These are phyloP conservation scores for Chrysotoxum bicinctum DNA, from an alignment of 2,888 invertebrate species.

Conservation along the genomic window DNA sequence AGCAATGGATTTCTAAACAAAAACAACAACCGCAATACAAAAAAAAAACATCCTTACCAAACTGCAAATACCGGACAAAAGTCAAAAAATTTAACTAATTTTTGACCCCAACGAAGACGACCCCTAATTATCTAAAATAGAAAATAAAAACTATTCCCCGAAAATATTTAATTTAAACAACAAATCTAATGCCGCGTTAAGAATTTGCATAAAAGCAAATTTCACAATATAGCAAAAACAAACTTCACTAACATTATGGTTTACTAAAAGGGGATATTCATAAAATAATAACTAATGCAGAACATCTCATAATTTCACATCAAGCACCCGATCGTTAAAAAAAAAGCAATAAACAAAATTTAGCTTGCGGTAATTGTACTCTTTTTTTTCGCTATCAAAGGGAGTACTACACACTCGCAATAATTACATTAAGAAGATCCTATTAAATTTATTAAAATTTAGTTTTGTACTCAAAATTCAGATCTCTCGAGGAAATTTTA, in stretches of 20 bases:
- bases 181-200: slow-evolving; percentile 24
- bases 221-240: slow-evolving; percentile 32
- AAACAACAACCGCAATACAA: slow-evolving; percentile 3
- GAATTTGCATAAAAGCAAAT: slow-evolving; percentile 52
- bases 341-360: slow-evolving; percentile 12
- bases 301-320: slow-evolving; percentile 37
- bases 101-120: slow-evolving; percentile 64
- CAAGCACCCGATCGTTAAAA: slow-evolving; percentile 5
- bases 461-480: slow-evolving; percentile 14
- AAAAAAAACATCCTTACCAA: slow-evolving; percentile 47
- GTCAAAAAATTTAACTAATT: slow-evolving; percentile 50
- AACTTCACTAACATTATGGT: slow-evolving; percentile 44
- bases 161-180: slow-evolving; percentile 17
- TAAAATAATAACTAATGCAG: slow-evolving; percentile 17
- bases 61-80: slow-evolving; percentile 57
- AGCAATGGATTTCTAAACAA: slow-evolving; percentile 67
- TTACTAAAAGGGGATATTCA: slow-evolving; percentile 45
- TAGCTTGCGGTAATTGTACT: slow-evolving; percentile 26
- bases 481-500: slow-evolving; percentile 7
- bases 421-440: slow-evolving; percentile 1
- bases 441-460: slow-evolving; percentile 10
- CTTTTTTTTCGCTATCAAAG: slow-evolving; percentile 10
- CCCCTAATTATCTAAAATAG: slow-evolving; percentile 6
- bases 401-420: background rate
- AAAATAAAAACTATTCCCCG: slow-evolving; percentile 11